phyloP scores from a whole-genome alignment of 2,797 vertebrate genomes.

The Pagetopsis macropterus region DNA sequence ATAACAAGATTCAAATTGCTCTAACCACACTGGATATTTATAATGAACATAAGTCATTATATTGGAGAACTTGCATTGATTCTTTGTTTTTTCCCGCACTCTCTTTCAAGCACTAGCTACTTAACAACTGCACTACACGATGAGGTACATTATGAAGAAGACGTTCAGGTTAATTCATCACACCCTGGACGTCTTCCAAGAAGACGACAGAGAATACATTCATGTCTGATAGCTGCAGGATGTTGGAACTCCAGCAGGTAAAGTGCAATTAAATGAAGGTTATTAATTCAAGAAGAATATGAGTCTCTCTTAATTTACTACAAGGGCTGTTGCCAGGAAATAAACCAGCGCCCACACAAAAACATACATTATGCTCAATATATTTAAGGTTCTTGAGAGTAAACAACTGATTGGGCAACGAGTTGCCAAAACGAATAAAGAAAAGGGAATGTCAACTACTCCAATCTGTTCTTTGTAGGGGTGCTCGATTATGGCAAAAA shows the following conservation, averaged over 20 bases:
- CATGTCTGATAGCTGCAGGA: conserved; percentile 58
- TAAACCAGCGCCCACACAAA: too few species aligned
- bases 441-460: conserved; percentile 7
- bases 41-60: conserved; percentile 16
- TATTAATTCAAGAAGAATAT: conserved; percentile 69
- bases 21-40: background rate
- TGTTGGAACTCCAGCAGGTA: conserved; percentile 66
- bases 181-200: conserved; percentile 73
- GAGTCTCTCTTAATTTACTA: conserved; percentile 58
- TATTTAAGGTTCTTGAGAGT: conserved; percentile 10
- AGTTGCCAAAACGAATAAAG: conserved; percentile 3
- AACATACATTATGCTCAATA: too few species aligned
- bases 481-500: too few species aligned
- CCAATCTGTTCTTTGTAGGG: background rate
- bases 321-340: conserved; percentile 34
- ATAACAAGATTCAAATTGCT: conserved; percentile 47
- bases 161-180: conserved; percentile 60
- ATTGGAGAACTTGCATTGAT: conserved; percentile 28
- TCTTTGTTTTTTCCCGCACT: conserved; percentile 14
- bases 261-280: conserved; percentile 63
- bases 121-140: conserved; percentile 28
- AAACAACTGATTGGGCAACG: background rate
- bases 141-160: conserved; percentile 39
- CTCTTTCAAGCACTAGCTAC: conserved; percentile 31
- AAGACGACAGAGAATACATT: conserved; percentile 63